A percentile compares a stretch with the other conserved stretches of the same genome.
These are phyloP conservation scores for Stegastes partitus DNA, from an alignment of 2,113 vertebrate species.

Conservation along the genomic window DNA sequence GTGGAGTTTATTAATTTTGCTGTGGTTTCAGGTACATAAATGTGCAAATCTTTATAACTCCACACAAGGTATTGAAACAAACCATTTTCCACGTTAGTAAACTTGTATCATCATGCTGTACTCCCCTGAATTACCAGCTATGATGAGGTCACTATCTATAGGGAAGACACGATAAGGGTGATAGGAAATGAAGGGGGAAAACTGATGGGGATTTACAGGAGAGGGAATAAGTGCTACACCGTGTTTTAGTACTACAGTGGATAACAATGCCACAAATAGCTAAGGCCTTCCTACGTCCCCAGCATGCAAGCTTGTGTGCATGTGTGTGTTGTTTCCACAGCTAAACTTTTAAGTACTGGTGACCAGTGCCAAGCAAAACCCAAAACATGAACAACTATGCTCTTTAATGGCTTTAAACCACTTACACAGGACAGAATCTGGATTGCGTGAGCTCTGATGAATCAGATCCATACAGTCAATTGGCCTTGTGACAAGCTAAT, in stretches of 20 bases:
- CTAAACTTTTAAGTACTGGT: not conserved
- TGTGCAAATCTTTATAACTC: too few species aligned
- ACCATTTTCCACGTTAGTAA: too few species aligned
- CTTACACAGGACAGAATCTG: slow-evolving; percentile 41
- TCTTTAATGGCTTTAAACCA: not conserved
- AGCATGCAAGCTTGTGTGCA: not conserved
- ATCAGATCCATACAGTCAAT: slow-evolving; percentile 49
- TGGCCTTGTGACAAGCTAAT: slow-evolving; percentile 28
- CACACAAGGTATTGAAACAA: too few species aligned
- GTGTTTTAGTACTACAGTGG: slow-evolving; percentile 36
- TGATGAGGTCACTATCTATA: not conserved
- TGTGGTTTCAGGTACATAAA: not conserved
- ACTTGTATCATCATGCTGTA: not conserved
- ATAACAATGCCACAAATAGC: slow-evolving; percentile 33
- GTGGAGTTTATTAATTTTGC: not conserved
- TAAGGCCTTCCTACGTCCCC: slow-evolving; percentile 2
- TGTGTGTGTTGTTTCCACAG: not conserved
- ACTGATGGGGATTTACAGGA: slow-evolving; percentile 1
- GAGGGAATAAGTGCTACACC: slow-evolving; percentile 24
- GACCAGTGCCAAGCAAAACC: slow-evolving; percentile 4
- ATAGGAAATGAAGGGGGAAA: slow-evolving; percentile 6
- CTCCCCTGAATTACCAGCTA: not conserved
- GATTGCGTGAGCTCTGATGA: slow-evolving; percentile 40
- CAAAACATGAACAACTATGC: not conserved
- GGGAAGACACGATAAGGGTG: not conserved